These are phyloP conservation scores for Microtus obscurus DNA, from an alignment of 2,797 vertebrate genomes.

Conservation along the genomic window DNA sequence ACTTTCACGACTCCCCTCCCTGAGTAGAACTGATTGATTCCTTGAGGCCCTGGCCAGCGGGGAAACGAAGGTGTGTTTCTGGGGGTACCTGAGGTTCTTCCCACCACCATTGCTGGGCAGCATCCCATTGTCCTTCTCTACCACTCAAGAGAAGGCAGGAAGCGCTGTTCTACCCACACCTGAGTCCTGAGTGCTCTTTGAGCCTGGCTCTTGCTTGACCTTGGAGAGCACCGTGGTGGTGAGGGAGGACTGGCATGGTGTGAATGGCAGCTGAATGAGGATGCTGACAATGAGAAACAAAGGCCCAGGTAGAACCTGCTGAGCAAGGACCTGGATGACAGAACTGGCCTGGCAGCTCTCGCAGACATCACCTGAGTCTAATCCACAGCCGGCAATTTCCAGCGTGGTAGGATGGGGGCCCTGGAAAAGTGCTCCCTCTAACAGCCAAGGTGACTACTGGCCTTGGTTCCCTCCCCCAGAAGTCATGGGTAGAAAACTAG, in stretches of 20 bases:
- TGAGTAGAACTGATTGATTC: background rate
- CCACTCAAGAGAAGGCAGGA: background rate
- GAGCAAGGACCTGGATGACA: background rate
- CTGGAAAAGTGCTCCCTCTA: background rate
- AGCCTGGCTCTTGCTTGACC: too few species aligned
- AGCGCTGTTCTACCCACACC: too few species aligned
- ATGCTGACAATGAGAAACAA: rapidly evolving
- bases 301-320: background rate
- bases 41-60: background rate
- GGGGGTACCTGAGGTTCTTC: background rate
- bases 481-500: background rate
- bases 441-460: background rate
- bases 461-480: rapidly evolving
- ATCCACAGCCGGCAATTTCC: background rate
- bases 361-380: background rate
- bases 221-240: background rate
- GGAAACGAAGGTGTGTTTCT: background rate
- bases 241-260: rapidly evolving
- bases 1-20: background rate
- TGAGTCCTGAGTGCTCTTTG: rapidly evolving
- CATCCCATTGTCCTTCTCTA: background rate
- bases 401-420: rapidly evolving
- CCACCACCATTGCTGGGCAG: background rate
- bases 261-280: too few species aligned
- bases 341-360: background rate